These are phyloP conservation scores for Denticeps clupeoides DNA, from an alignment of 2,797 vertebrate species.

Conservation along the genomic window DNA sequence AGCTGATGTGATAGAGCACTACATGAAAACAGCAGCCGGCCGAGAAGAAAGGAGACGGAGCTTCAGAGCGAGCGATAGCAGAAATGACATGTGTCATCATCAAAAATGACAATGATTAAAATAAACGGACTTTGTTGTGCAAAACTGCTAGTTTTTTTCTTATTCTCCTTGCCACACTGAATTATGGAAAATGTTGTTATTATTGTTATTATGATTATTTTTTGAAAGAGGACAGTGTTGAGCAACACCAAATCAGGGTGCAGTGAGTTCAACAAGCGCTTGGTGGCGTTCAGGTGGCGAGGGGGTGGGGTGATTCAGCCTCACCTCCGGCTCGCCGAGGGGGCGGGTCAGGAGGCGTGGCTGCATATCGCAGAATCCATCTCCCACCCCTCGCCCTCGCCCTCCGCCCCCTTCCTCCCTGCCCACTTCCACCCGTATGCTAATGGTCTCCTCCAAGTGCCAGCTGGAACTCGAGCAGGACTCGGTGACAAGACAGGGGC, in stretches of 20 bases:
- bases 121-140: constrained; percentile 40
- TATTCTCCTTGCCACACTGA: constrained; percentile 32
- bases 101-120: constrained; percentile 40
- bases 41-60: constrained; percentile 29
- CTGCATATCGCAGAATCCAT: constrained; percentile 31
- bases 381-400: constrained; percentile 15
- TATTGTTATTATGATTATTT: too few species aligned
- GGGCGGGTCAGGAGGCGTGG: too few species aligned
- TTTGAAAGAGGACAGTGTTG: too few species aligned
- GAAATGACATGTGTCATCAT: constrained; percentile 28
- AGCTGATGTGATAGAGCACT: constrained; percentile 30
- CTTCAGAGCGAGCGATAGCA: constrained; percentile 13
- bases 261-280: too few species aligned
- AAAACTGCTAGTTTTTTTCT: constrained; percentile 35
- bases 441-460: constrained; percentile 41
- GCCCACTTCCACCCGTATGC: constrained; percentile 35
- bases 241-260: too few species aligned
- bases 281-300: too few species aligned
- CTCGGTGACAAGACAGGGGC: constrained; percentile 36
- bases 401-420: background rate
- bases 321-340: too few species aligned
- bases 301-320: too few species aligned
- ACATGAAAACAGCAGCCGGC: constrained; percentile 31
- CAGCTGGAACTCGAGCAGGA: constrained; percentile 29
- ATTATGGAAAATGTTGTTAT: constrained; percentile 39